These are phyloP conservation scores for Phortica okadai DNA, from an alignment of 2,888 invertebrate genomes.

Conservation along the genomic window DNA sequence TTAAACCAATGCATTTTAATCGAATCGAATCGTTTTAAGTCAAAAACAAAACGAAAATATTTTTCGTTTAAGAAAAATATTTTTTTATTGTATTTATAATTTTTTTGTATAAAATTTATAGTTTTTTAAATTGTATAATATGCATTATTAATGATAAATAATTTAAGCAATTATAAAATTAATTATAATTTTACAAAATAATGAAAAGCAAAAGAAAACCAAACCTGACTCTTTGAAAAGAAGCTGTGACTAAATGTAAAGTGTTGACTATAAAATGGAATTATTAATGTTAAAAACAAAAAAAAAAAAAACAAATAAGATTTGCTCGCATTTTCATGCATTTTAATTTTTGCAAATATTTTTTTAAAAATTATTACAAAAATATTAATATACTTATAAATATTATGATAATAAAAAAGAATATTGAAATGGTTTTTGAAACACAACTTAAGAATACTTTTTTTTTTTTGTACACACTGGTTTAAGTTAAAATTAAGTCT, in stretches of 20 bases:
- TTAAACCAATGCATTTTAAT: not conserved
- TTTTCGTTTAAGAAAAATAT: constrained; percentile 55
- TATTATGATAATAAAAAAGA: constrained; percentile 1
- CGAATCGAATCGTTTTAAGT: constrained; percentile 5
- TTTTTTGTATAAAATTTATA: not conserved
- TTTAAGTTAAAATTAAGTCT: not conserved
- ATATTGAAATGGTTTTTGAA: not conserved
- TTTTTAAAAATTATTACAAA: not conserved
- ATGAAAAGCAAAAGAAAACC: not conserved
- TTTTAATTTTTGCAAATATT: not conserved
- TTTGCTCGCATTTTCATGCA: constrained; percentile 7
- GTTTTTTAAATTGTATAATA: not conserved
- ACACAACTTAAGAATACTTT: not conserved
- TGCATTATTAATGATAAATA: not conserved
- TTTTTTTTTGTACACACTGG: not conserved
- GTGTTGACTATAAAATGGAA: not conserved
- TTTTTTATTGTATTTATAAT: constrained; percentile 15
- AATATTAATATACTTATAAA: not conserved
- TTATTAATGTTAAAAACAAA: not conserved
- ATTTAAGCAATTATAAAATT: constrained; percentile 33
- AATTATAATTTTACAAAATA: not conserved
- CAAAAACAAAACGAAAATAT: constrained; percentile 25
- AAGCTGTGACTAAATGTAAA: constrained; percentile 20
- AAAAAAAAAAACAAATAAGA: not conserved
- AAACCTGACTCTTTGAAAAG: constrained; percentile 24